Conservation (phyloP, 2,888 invertebrate species). For the Blera fallax region DNA sequence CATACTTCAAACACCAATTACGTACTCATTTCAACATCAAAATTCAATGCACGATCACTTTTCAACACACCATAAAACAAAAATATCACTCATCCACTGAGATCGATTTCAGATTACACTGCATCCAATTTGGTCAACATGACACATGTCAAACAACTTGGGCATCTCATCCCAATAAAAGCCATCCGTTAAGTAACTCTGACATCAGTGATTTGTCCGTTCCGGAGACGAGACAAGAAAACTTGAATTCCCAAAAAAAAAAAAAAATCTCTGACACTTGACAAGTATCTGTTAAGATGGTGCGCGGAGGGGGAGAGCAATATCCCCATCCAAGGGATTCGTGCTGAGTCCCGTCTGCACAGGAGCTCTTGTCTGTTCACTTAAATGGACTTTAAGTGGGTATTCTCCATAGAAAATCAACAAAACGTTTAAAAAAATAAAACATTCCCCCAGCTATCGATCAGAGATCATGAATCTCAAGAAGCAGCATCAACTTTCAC, state of each 20-base stretch:
- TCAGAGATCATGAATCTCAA: slow-evolving; percentile 20
- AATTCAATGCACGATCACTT: slow-evolving; percentile 5
- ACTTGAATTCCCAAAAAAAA: slow-evolving; percentile 23
- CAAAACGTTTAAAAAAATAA: background rate
- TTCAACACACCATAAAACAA: slow-evolving; percentile 29
- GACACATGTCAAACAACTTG: slow-evolving; percentile 55
- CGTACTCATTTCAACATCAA: background rate
- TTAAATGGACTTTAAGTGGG: slow-evolving; percentile 19
- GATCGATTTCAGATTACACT: slow-evolving; percentile 35
- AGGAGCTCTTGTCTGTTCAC: slow-evolving; percentile 35
- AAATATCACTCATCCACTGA: slow-evolving; percentile 11
- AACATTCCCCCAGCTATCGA: slow-evolving; percentile 9
- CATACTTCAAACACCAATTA: too few species aligned
- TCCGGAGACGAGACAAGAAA: slow-evolving; percentile 24
- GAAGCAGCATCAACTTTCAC: slow-evolving; percentile 57
- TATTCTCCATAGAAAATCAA: slow-evolving; percentile 20
- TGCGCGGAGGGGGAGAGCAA: background rate
- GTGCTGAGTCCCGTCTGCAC: slow-evolving; percentile 2
- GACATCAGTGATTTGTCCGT: slow-evolving; percentile 52
- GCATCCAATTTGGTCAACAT: slow-evolving; percentile 61
- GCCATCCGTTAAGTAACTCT: slow-evolving; percentile 38
- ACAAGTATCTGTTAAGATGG: too few species aligned
- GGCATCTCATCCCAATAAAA: slow-evolving; percentile 16
- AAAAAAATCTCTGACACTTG: slow-evolving; percentile 14
- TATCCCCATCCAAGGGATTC: background rate